Conservation (phyloP, 2,888 invertebrate species). For the Caenorhabditis angaria region DNA sequence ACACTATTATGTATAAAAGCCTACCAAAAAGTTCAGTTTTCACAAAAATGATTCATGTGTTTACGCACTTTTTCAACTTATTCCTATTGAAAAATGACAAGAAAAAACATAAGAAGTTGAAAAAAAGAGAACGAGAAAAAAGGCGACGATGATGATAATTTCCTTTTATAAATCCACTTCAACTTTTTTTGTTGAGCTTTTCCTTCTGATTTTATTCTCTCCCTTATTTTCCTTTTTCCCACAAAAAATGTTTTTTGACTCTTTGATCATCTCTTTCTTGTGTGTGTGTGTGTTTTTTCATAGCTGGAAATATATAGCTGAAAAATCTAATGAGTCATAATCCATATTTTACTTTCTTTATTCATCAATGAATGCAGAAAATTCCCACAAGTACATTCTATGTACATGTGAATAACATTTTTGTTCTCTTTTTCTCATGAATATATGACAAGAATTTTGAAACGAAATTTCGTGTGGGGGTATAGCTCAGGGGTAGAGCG, state of each 20-base stretch:
- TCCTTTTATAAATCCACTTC: not conserved
- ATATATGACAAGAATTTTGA: slow-evolving; percentile 9
- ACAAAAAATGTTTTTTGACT: not conserved
- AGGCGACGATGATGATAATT: slow-evolving; percentile 2
- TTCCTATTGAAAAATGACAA: not conserved
- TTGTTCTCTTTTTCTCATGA: not conserved
- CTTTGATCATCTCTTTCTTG: not conserved
- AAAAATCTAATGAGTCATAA: too few relatives aligned
- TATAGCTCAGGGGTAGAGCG: slow-evolving; percentile 67
- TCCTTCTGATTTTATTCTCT: not conserved
- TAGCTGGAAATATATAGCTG: too few relatives aligned
- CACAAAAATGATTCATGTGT: not conserved
- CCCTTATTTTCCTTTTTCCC: not conserved
- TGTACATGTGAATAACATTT: too few relatives aligned
- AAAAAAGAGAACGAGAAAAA: not conserved
- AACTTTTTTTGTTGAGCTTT: not conserved
- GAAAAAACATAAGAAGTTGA: not conserved
- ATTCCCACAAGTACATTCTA: too few relatives aligned
- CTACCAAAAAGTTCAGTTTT: not conserved
- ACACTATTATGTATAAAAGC: too few relatives aligned
- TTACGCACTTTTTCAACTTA: not conserved
- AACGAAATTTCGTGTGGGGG: slow-evolving; percentile 13
- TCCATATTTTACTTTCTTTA: too few relatives aligned
- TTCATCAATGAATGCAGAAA: too few relatives aligned
- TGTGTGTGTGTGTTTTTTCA: too few relatives aligned